Percentiles rank a stretch among this genome's conserved stretches.
Evolutionary conservation across 2,113 vertebrate genomes (phyloP).

Genomic region (Trichomycterus rosablanca): DNA sequence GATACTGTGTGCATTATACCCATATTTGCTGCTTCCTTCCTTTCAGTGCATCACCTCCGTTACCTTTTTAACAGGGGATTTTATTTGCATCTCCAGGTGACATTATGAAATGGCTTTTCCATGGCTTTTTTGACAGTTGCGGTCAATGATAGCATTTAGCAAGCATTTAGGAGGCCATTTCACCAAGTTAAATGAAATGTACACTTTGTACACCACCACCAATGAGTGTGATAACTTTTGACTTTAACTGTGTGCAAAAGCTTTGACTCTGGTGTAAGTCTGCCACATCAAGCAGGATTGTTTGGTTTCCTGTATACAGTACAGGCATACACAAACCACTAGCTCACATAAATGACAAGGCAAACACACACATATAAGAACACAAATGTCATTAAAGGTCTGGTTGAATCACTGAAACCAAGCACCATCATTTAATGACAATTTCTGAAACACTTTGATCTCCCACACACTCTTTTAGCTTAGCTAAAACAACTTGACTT

Average conservation of each 20-base stretch:
- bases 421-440: conserved; percentile 6
- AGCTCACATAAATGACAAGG: conserved; percentile 34
- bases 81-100: conserved; percentile 20
- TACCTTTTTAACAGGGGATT: conserved; percentile 25
- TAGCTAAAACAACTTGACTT: neutral
- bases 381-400: conserved; percentile 14
- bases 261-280: no score
- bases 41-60: conserved; percentile 12
- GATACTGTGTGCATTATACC: conserved; percentile 5
- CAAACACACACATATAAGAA: conserved; percentile 34
- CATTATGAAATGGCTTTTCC: conserved; percentile 15
- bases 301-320: conserved; percentile 23
- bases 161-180: no score
- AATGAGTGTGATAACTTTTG: no score
- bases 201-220: no score
- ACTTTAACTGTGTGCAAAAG: no score
- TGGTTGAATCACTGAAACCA: neutral
- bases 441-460: neutral
- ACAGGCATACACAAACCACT: conserved; percentile 26
- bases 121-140: no score
- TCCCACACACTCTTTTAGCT: neutral
- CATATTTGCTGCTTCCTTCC: conserved; percentile 28
- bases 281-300: no score
- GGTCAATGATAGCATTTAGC: no score
- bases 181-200: no score